Conservation (phyloP, 2,113 vertebrate species). For the Melanostigma gelatinosum region DNA sequence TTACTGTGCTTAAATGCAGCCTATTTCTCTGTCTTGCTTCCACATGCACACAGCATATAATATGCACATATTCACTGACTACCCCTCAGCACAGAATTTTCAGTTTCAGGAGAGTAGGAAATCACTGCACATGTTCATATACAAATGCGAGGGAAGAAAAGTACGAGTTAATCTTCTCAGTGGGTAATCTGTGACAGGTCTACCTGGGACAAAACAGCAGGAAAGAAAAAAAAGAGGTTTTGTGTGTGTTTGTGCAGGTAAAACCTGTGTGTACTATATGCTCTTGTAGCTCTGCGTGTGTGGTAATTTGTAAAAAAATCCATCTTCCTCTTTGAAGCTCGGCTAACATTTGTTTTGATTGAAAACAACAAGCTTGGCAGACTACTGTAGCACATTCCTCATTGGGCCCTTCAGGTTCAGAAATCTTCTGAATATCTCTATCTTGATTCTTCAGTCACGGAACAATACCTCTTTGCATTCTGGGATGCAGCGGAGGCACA, state of each 20-base stretch:
- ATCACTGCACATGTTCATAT: slow-evolving; percentile 70
- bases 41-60: slow-evolving; percentile 7
- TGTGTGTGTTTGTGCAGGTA: slow-evolving; percentile 14
- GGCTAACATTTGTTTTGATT: slow-evolving; percentile 63
- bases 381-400: slow-evolving; percentile 42
- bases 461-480: slow-evolving; percentile 70
- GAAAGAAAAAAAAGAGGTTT: slow-evolving; percentile 24
- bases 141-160: slow-evolving; percentile 70
- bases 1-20: slow-evolving; percentile 17
- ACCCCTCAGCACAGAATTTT: slow-evolving; percentile 51
- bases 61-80: neutral
- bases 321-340: slow-evolving; percentile 37
- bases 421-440: slow-evolving; percentile 72
- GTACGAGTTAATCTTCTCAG: slow-evolving; percentile 63
- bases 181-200: slow-evolving; percentile 63
- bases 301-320: slow-evolving; percentile 42
- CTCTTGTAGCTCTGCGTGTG: slow-evolving; percentile 30
- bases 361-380: slow-evolving; percentile 67
- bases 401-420: slow-evolving; percentile 39
- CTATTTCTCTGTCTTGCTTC: slow-evolving; percentile 15
- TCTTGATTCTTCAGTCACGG: slow-evolving; percentile 68
- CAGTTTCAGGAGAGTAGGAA: slow-evolving; percentile 57
- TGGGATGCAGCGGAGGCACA: slow-evolving; percentile 63
- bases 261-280: slow-evolving; percentile 43
- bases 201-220: slow-evolving; percentile 57